Base-by-base conservation (phyloP, 2,888 invertebrate genomes). In the Napeogenes sylphis region DNA sequence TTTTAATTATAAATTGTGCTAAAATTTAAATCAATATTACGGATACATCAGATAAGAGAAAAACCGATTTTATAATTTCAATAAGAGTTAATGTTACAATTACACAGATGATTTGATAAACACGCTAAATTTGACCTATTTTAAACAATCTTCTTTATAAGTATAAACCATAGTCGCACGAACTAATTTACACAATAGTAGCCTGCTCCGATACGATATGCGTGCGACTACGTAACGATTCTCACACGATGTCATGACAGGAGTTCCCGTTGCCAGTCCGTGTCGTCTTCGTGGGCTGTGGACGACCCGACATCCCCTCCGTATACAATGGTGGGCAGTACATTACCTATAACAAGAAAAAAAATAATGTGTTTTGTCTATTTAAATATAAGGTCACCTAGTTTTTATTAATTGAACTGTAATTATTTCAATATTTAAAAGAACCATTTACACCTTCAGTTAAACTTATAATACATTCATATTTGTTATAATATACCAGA, bases 191-290 rank as follows among this genome's bases (percentile, higher is more conserved):
- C 61, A 90, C 88, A 38, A 81, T 70, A 30, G 89, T 88, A n/a
- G 81, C 83, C 68, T 82, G 82, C 56, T 86, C 84, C 10, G 79
- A 76, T 61, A 66, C 67, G 55, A 71, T 65, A 53, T 84, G 82
- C 62, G 81, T 71, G 74, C 88, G 87, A 70, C 83, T 82, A 65
- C 83, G 82, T 5, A 83, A 76, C 71, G 90, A 85, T 30, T 82
- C 87, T 90, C 89, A 88, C 72, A 91, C 90, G 62, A 90, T 87
- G 71, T 92, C 91, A 71, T 92, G 92, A 73, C 92, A 93, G 13
- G 93, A 91, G 79, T 93, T 93, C 13, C 94, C 94, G 77, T 93
- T 94, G 73, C 94, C 94, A 14, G 94, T 93, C 63, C 94, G 87
- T 3, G 94, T 94, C 0, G 94, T 94, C 78, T 93, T 94, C 51